A percentile compares a stretch with the other conserved stretches of the same genome.
These are phyloP conservation scores for Ennomos erosarius DNA, from an alignment of 2,888 invertebrate genomes.

Conservation along the genomic window DNA sequence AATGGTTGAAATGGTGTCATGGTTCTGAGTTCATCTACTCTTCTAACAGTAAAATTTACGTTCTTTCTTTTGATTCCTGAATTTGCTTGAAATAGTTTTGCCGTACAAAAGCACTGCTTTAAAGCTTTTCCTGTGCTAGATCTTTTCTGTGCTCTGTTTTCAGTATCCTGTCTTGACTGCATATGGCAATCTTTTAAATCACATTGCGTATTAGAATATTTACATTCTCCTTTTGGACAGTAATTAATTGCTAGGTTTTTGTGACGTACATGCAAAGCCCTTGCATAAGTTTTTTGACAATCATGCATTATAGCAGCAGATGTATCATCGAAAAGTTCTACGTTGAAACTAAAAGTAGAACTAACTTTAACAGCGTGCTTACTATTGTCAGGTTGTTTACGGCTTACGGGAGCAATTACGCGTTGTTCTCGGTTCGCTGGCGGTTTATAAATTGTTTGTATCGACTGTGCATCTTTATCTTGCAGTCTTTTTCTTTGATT, in stretches of 20 bases:
- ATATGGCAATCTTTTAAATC: slow-evolving; percentile 13
- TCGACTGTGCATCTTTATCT: slow-evolving; percentile 1
- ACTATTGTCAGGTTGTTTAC: slow-evolving; percentile 14
- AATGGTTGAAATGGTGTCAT: slow-evolving; percentile 32
- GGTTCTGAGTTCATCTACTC: slow-evolving; percentile 35
- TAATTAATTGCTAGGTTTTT: slow-evolving; percentile 1
- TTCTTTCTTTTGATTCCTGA: not conserved
- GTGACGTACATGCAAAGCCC: not conserved
- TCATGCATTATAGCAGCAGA: not conserved
- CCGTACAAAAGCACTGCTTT: slow-evolving; percentile 57
- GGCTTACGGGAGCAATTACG: not conserved
- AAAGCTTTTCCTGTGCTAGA: slow-evolving; percentile 43
- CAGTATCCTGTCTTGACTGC: slow-evolving; percentile 30
- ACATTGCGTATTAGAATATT: slow-evolving; percentile 5
- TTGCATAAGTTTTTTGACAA: not conserved
- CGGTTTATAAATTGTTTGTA: not conserved
- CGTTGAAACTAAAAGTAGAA: slow-evolving; percentile 48
- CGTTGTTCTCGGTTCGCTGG: not conserved
- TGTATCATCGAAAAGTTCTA: slow-evolving; percentile 47
- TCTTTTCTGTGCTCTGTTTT: slow-evolving; percentile 43
- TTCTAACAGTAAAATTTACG: slow-evolving; percentile 20
- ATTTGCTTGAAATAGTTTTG: slow-evolving; percentile 42
- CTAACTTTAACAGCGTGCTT: slow-evolving; percentile 38
- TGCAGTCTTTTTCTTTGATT: too few species aligned
- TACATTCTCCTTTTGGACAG: slow-evolving; percentile 2